Conservation (phyloP, 1,140 invertebrate genomes). For the Leptopilina boulardi region DNA sequence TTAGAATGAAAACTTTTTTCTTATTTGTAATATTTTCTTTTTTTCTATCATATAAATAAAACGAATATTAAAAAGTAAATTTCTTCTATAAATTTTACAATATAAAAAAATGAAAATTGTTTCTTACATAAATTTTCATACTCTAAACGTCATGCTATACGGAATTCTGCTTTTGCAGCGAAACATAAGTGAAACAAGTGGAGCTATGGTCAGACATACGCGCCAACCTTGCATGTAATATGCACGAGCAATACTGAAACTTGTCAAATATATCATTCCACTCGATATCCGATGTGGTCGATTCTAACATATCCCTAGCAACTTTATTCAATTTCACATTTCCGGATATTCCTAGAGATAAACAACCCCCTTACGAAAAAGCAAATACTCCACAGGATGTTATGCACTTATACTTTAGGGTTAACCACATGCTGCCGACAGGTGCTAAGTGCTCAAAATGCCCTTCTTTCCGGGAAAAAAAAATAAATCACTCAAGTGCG, state of each 20-base stretch:
- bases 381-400: not conserved
- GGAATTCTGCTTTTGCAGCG: not conserved
- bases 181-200: constrained; percentile 56
- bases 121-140: not conserved
- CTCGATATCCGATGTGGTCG: constrained; percentile 60
- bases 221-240: constrained; percentile 62
- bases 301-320: constrained; percentile 47
- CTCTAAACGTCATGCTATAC: not conserved
- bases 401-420: constrained; percentile 12
- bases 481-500: too few species aligned
- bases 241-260: constrained; percentile 62
- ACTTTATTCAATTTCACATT: constrained; percentile 64
- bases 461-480: too few species aligned
- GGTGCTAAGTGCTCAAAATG: not conserved
- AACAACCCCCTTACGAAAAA: constrained; percentile 6
- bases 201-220: constrained; percentile 59
- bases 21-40: too few species aligned
- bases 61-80: too few species aligned
- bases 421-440: not conserved
- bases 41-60: too few species aligned
- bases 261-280: constrained; percentile 71
- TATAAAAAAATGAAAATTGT: not conserved
- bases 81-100: too few species aligned
- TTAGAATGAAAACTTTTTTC: too few species aligned
- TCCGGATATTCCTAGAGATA: constrained; percentile 34